Base-by-base conservation (phyloP, 2,113 vertebrate species). In the Oreocharis arfaki region DNA sequence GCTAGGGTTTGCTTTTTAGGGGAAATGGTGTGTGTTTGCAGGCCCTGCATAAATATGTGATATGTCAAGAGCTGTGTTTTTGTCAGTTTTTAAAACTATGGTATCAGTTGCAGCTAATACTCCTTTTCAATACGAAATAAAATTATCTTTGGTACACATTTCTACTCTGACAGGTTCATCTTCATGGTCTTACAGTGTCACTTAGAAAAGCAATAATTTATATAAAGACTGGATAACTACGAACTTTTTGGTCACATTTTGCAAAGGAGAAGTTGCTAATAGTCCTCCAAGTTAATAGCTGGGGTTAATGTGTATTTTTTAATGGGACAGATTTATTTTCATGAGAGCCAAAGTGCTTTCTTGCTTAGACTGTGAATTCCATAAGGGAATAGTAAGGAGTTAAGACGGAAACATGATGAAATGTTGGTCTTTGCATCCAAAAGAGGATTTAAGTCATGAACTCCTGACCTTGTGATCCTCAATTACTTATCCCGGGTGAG, bases 401-500 rank as follows among this genome's bases (percentile, higher is more conserved):
- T 95, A 96, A 95, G 95, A 95, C 88, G 87, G 78, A 95, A 96
- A 86, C 76, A 91, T 86, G 84, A 97, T 87, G 89, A 96, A 97
- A 94, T 93, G 35, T 84, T 95, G 79, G 78, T 83, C 90, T 96
- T 91, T 90, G 75, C 90, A 93, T 96, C 82, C 90, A 88, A 86
- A 96, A 88, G 85, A 93, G 92, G 95, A 95, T 94, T 96, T 92
- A 89, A 96, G 95, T 86, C 92, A 81, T 81, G 90, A 96, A 94
- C 93, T 96, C 90, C 71, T 95, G 93, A 96, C 95, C 95, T 92
- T 81, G 59, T 90, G 95, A 96, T 95, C 82, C 89, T 91, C 95
- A 95, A 77, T 97, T 96, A 96, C 92, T 96, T 96, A 96, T 81
- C 82, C 71, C 1, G 85, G 75, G 80, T 95, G 90, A 75, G 7